These are phyloP conservation scores for Bubalus kerabau DNA, from an alignment of 2,113 vertebrate genomes.

Conservation along the genomic window DNA sequence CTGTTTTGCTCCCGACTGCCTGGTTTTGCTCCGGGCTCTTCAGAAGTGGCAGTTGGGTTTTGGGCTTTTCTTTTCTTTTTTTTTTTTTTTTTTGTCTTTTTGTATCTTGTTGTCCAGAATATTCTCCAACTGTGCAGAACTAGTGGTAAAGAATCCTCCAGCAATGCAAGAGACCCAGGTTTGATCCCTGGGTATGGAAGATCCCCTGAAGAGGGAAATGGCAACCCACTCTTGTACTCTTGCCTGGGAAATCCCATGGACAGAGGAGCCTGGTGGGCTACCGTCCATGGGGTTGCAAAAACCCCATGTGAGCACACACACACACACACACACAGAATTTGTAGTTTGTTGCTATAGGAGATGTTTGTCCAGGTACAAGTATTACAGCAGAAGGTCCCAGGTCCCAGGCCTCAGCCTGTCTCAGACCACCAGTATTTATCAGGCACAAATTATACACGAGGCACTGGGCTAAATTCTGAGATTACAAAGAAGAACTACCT, in stretches of 20 bases:
- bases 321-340: background rate
- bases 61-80: background rate
- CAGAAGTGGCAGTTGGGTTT: background rate
- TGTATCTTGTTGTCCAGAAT: background rate
- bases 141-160: background rate
- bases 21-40: background rate
- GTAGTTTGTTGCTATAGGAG: background rate
- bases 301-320: background rate
- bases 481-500: rapidly evolving
- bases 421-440: background rate
- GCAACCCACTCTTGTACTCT: background rate
- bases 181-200: rapidly evolving
- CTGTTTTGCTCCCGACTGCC: background rate
- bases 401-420: background rate
- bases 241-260: background rate
- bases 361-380: background rate
- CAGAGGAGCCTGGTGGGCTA: background rate
- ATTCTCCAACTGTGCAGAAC: background rate
- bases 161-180: background rate
- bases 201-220: background rate
- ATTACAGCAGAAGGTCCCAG: background rate
- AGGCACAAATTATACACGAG: rapidly evolving
- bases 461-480: rapidly evolving
- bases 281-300: background rate
- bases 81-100: background rate